Evolutionary conservation across 2,888 invertebrate genomes (phyloP).

Genomic region (Lomographa bimaculata): DNA sequence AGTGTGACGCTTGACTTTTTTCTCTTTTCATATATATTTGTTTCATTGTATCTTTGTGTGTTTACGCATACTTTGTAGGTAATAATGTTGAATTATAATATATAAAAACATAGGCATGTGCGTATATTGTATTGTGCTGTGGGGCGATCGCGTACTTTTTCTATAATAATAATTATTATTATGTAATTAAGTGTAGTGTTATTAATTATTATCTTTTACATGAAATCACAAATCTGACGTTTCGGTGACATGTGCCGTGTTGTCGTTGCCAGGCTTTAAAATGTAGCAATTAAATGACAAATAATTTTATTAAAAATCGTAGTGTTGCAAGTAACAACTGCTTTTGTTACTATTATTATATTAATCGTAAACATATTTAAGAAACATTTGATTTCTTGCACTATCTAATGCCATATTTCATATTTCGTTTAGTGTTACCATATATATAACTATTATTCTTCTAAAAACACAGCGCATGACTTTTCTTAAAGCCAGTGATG

Average conservation of each 20-base stretch:
- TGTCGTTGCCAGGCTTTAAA: conserved; percentile 38
- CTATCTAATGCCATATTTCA: too few relatives aligned
- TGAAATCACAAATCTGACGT: conserved; percentile 73
- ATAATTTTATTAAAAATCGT: too few relatives aligned
- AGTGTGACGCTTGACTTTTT: conserved; percentile 36
- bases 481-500: too few relatives aligned
- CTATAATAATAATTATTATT: conserved; percentile 49
- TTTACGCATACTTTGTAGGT: conserved; percentile 50
- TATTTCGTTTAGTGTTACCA: too few relatives aligned
- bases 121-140: conserved; percentile 51
- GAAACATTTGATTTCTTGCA: too few relatives aligned
- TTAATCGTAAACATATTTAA: too few relatives aligned
- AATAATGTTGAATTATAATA: conserved; percentile 39
- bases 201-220: conserved; percentile 71
- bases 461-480: too few relatives aligned
- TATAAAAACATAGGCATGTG: conserved; percentile 44
- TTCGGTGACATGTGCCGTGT: conserved; percentile 52
- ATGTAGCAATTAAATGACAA: conserved; percentile 18
- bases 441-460: too few relatives aligned
- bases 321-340: too few relatives aligned
- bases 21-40: conserved; percentile 13
- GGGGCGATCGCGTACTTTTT: conserved; percentile 70
- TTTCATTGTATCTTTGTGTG: conserved; percentile 43
- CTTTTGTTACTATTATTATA: too few relatives aligned
- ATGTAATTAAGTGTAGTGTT: conserved; percentile 78